Percentiles rank a stretch among this genome's conserved stretches.
Conservation (phyloP, 2,797 vertebrate genomes). For the Percopsis omiscomaycus region DNA sequence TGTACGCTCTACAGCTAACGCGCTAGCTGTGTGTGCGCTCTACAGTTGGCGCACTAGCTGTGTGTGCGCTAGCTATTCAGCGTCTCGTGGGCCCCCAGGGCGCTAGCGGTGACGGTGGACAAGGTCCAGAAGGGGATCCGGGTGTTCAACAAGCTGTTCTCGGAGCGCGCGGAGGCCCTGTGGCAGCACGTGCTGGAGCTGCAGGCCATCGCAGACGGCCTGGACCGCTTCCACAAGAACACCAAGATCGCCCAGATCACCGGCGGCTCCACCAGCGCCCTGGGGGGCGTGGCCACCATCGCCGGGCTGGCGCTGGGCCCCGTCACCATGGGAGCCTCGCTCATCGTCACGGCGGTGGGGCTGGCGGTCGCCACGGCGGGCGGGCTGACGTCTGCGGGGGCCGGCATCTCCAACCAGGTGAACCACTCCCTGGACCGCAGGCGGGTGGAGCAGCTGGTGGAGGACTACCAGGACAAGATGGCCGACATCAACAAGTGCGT, state of each 20-base stretch:
- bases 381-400: conserved; percentile 74
- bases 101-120: conserved; percentile 76
- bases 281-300: conserved; percentile 78
- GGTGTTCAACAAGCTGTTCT: conserved; percentile 81
- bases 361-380: conserved; percentile 74
- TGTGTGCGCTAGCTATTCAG: background rate
- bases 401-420: conserved; percentile 77
- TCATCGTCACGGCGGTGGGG: conserved; percentile 77
- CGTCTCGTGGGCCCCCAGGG: conserved; percentile 51
- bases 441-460: conserved; percentile 78
- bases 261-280: conserved; percentile 77
- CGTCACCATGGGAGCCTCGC: conserved; percentile 73
- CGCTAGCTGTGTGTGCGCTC: background rate
- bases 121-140: conserved; percentile 79
- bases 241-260: conserved; percentile 80
- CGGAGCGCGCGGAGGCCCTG: conserved; percentile 75
- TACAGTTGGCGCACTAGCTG: background rate
- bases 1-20: background rate
- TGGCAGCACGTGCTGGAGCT: conserved; percentile 82
- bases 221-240: conserved; percentile 80
- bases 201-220: conserved; percentile 70
- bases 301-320: conserved; percentile 76
- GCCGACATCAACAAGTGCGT: conserved; percentile 76
- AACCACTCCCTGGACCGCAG: conserved; percentile 79
- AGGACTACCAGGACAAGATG: conserved; percentile 79